Evolutionary conservation across 2,113 vertebrate genomes (phyloP).

Genomic region (Centropus unirufus): DNA sequence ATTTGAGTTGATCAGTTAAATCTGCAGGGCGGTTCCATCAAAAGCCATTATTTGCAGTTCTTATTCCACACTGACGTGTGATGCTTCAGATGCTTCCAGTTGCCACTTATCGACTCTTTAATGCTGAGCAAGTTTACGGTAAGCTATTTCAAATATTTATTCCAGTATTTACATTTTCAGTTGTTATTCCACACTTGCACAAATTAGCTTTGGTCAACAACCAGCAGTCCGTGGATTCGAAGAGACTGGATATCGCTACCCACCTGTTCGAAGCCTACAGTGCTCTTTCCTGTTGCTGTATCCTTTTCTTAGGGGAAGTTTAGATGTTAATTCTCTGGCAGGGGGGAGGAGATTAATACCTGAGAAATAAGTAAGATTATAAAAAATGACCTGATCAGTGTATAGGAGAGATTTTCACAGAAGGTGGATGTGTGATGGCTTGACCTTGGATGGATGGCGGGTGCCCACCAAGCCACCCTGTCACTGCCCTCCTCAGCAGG

Average conservation of each 20-base stretch:
- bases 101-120: neutral
- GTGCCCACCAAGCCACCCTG: neutral
- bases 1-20: neutral
- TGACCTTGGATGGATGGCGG: neutral
- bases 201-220: constrained; percentile 95
- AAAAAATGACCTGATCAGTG: neutral
- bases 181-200: constrained; percentile 97
- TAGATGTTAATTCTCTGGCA: neutral
- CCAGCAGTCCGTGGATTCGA: constrained; percentile 90
- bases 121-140: neutral
- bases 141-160: neutral
- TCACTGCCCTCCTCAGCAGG: neutral
- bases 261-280: constrained; percentile 98
- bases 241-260: constrained; percentile 93
- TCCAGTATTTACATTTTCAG: constrained; percentile 73
- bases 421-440: neutral
- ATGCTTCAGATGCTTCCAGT: neutral
- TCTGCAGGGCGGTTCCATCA: neutral
- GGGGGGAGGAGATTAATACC: neutral
- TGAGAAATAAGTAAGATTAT: neutral
- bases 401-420: neutral
- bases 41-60: neutral
- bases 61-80: neutral
- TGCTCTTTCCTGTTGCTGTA: constrained; percentile 99
- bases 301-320: constrained; percentile 76